These are phyloP conservation scores for Pan troglodytes DNA, from an alignment of 2,113 vertebrate genomes.

Conservation along the genomic window NHGRI_mPanTro3-v2.1_pri NC_072417.2:38783501-38784000, in stretches of 20 bases:
- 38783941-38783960: slow-evolving; percentile 9
- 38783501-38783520: too few relatives aligned
- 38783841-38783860: neutral
- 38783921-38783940: neutral
- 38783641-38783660: too few relatives aligned
- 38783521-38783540: too few relatives aligned
- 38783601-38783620: neutral
- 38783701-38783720: too few relatives aligned
- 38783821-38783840: neutral
- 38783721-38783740: too few relatives aligned
- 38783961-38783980: neutral
- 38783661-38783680: too few relatives aligned
- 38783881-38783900: neutral
- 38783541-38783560: too few relatives aligned
- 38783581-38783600: too few relatives aligned
- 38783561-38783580: too few relatives aligned
- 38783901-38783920: neutral
- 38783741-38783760: neutral
- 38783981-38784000: neutral
- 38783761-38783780: neutral
- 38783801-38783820: neutral
- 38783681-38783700: too few relatives aligned
- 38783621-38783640: neutral
- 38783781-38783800: too few relatives aligned
- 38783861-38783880: neutral